phyloP scores from a whole-genome alignment of 2,797 vertebrate species.

The Sebastes itinus region DNA sequence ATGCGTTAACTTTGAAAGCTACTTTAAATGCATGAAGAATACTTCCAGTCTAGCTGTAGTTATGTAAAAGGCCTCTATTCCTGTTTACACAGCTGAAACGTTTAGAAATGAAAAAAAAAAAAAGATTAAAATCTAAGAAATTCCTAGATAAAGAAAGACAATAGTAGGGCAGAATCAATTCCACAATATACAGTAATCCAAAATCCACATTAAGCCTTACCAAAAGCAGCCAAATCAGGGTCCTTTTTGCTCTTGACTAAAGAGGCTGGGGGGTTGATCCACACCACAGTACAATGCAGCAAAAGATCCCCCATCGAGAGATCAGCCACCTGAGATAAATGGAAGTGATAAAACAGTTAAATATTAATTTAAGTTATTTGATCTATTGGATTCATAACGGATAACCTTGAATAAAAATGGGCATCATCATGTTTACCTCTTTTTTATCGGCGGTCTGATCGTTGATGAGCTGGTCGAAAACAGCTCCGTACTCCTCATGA shows the following conservation, averaged over 20 bases:
- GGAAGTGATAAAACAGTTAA: background rate
- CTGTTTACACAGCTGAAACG: background rate
- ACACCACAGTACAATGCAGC: slow-evolving; percentile 89
- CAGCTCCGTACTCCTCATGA: slow-evolving; percentile 95
- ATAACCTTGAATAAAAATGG: background rate
- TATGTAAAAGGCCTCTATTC: background rate
- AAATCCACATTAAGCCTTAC: slow-evolving; percentile 70
- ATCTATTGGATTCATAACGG: background rate
- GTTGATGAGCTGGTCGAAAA: slow-evolving; percentile 96
- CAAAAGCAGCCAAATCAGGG: slow-evolving; percentile 92
- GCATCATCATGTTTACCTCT: slow-evolving; percentile 80
- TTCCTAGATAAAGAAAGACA: background rate
- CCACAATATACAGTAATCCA: background rate
- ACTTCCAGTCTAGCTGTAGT: background rate
- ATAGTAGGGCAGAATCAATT: background rate
- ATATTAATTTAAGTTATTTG: fast-evolving
- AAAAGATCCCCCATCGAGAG: slow-evolving; percentile 97
- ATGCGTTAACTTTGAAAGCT: no score
- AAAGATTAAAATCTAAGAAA: background rate
- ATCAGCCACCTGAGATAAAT: slow-evolving; percentile 72
- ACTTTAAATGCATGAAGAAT: background rate
- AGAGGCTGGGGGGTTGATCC: slow-evolving; percentile 91
- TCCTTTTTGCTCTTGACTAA: slow-evolving; percentile 95
- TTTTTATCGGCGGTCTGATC: slow-evolving; percentile 94
- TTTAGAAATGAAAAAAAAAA: background rate